A percentile compares a stretch with the other conserved stretches of the same genome.
These are phyloP conservation scores for Vanacampus margaritifer DNA, from an alignment of 2,113 vertebrate genomes.

Conservation along the genomic window DNA sequence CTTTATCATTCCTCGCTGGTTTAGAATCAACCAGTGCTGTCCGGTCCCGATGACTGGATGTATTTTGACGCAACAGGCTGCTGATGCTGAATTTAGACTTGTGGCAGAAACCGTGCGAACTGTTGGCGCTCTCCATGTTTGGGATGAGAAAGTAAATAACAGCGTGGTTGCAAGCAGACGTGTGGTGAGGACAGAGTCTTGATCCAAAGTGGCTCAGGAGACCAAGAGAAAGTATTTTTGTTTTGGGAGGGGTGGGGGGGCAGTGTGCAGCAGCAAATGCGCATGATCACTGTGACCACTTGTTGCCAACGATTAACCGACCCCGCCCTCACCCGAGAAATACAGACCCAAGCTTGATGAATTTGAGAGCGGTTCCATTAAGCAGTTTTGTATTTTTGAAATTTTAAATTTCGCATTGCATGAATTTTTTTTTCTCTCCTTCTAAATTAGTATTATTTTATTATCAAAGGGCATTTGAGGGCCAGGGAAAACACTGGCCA, in stretches of 20 bases:
- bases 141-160: background rate
- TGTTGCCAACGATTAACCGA: background rate
- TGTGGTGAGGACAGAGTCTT: conserved; percentile 10
- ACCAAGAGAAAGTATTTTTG: conserved; percentile 26
- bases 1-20: conserved; percentile 28
- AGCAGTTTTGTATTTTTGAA: no score
- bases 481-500: no score
- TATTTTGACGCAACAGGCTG: conserved; percentile 58
- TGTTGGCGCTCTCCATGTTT: conserved; percentile 59
- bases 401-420: no score
- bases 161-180: background rate
- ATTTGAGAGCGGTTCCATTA: no score
- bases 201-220: conserved; percentile 30
- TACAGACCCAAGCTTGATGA: no score
- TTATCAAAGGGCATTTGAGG: no score
- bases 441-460: no score
- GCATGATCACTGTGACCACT: conserved; percentile 40
- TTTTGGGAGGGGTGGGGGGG: no score
- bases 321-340: no score
- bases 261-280: conserved; percentile 23
- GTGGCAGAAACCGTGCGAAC: conserved; percentile 50
- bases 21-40: background rate
- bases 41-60: background rate
- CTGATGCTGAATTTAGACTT: conserved; percentile 77
- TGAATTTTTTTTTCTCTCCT: no score